Base-by-base conservation (phyloP, 2,888 invertebrate genomes). In the Limnephilus auricula region DNA sequence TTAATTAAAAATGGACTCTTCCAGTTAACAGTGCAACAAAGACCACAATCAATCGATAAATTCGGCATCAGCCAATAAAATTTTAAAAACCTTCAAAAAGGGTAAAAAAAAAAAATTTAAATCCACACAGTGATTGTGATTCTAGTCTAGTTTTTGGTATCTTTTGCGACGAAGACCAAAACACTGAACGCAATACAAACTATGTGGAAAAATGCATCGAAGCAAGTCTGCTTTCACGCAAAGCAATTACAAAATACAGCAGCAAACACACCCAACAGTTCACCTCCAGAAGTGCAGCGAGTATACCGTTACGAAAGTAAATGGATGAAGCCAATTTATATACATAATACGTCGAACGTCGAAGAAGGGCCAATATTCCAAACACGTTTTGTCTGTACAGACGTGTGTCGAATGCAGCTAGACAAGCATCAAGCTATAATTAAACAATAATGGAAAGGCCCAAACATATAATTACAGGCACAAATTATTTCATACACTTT, bases 131-230 rank as follows among this genome's bases (percentile, higher is more conserved):
- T 65, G 65, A 65, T 65, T 65, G 6, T 9, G 25, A 65, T 65
- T 65, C 87, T 88, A 88, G 31, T 89, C 80, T 89, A 89, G 25
- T 25, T 65, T 80, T 80, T 45, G 80, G 45, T 80, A 40, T 40
- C 50, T 13, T 31, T 80, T 34, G 78, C 87, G 34, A 87, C 32
- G 40, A 85, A 30, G 15, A 30, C 34, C 40, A 15, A 65, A 32
- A 2, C 31, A 37, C 79, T 79, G 30, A 50, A 79, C 37, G n/a
- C 10, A 89, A 32, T 80, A 89, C n/a, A 50, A 65, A 88, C 79
- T 88, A 34, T n/a, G 79, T 30, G 79, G 88, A 88, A 88, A 88
- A 88, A 78, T 34, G 88, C 88, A 88, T 79, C 88, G 30, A 34
- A 78, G n/a, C 85, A 50, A 9, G n/a, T 85, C n/a, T 31, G 34